These are phyloP conservation scores for Chaitophorus viminalis DNA, from an alignment of 2,888 invertebrate species.

Conservation along the genomic window DNA sequence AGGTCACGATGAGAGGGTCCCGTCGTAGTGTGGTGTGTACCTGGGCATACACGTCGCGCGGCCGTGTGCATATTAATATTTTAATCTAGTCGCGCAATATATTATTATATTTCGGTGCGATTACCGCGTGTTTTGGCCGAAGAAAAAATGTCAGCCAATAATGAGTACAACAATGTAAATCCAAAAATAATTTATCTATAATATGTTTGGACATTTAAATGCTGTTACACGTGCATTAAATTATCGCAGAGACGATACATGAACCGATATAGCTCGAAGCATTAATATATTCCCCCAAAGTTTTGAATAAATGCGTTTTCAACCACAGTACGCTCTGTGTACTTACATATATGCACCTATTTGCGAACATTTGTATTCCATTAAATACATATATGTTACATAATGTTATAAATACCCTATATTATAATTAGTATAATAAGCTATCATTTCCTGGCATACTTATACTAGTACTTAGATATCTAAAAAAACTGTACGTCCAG, in stretches of 20 bases:
- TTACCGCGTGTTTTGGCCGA: conserved; percentile 20
- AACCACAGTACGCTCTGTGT: background rate
- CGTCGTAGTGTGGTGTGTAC: background rate
- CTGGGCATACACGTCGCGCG: background rate
- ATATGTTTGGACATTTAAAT: conserved; percentile 3
- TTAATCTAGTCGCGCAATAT: conserved; percentile 49
- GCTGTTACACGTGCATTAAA: background rate
- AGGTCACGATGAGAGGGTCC: conserved; percentile 45
- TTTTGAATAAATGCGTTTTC: background rate
- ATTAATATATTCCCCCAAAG: background rate
- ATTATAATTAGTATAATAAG: no score
- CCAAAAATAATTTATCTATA: conserved; percentile 22
- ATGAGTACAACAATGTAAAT: background rate
- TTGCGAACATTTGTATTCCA: no score
- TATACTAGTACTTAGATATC: no score
- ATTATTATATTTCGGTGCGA: background rate
- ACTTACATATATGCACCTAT: no score
- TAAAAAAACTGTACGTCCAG: no score
- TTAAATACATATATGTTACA: background rate
- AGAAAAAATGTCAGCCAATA: conserved; percentile 34
- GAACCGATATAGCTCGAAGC: no score
- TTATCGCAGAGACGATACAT: background rate
- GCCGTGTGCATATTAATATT: background rate
- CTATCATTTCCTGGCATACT: no score
- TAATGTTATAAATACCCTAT: no score